A percentile compares a stretch with the other conserved stretches of the same genome.
phyloP scores from a whole-genome alignment of 2,113 vertebrate species.

The Pundamilia nyererei region DNA sequence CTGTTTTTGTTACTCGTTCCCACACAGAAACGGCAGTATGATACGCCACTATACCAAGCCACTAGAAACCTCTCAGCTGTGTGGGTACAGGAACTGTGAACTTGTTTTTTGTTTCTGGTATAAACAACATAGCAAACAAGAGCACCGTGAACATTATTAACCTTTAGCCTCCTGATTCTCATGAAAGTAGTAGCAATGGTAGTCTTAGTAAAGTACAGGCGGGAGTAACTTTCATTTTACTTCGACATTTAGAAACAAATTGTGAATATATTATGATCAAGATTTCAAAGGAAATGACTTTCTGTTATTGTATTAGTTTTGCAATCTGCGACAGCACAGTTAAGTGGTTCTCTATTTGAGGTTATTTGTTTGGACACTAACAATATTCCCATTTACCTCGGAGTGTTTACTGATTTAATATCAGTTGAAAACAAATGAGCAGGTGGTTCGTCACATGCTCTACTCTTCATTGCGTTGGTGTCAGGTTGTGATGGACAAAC shows the following conservation, averaged over 20 bases:
- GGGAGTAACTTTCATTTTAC: not conserved
- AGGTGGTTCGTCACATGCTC: not conserved
- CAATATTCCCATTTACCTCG: not conserved
- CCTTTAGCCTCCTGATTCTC: not conserved
- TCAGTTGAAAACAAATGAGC: not conserved
- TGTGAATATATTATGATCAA: not conserved
- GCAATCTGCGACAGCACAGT: not conserved
- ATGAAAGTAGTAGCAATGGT: not conserved
- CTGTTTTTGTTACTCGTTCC: not conserved
- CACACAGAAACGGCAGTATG: not conserved
- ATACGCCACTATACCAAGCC: not conserved
- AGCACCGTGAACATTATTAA: not conserved
- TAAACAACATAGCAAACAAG: not conserved
- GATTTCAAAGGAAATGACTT: not conserved
- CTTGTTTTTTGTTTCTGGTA: not conserved
- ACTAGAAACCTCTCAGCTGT: not conserved
- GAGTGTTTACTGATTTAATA: not conserved
- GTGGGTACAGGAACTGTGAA: not conserved
- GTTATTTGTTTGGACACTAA: not conserved
- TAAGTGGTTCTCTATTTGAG: not conserved
- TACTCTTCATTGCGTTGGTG: not conserved
- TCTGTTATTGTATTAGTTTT: not conserved
- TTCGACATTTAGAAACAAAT: not conserved
- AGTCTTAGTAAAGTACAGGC: not conserved
- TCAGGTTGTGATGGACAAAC: not conserved